Evolutionary conservation across 2,797 vertebrate genomes (phyloP).

Genomic region (Gorsachius magnificus): DNA sequence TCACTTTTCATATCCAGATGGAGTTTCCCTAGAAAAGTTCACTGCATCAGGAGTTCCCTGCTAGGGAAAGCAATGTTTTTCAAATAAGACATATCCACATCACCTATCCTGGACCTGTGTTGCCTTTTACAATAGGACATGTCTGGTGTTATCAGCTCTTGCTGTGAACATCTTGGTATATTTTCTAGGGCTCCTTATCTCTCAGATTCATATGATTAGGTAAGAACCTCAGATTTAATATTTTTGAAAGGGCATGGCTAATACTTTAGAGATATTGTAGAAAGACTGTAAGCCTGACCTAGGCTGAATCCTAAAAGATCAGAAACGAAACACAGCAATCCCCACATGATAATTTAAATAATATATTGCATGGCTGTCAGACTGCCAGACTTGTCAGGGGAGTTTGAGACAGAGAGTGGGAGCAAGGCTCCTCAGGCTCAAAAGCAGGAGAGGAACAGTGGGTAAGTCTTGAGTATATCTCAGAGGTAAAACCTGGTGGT

Average conservation of each 20-base stretch:
- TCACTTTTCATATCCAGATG: neutral
- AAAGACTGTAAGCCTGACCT: neutral
- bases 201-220: neutral
- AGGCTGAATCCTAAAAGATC: neutral
- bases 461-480: neutral
- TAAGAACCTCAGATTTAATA: neutral
- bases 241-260: neutral
- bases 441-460: neutral
- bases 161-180: neutral
- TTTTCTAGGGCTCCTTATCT: neutral
- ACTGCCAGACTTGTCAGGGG: neutral
- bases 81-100: neutral
- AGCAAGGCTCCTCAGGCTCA: neutral
- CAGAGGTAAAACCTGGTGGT: neutral
- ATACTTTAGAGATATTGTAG: neutral
- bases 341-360: neutral
- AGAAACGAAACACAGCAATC: neutral
- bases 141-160: neutral
- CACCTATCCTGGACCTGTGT: neutral
- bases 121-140: neutral
- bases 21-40: neutral
- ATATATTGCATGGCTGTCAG: neutral
- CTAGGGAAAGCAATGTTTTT: neutral
- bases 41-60: neutral
- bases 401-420: neutral